These are phyloP conservation scores for Drosophila suzukii DNA, from an alignment of 1,140 invertebrate species.

Conservation along the genomic window DNA sequence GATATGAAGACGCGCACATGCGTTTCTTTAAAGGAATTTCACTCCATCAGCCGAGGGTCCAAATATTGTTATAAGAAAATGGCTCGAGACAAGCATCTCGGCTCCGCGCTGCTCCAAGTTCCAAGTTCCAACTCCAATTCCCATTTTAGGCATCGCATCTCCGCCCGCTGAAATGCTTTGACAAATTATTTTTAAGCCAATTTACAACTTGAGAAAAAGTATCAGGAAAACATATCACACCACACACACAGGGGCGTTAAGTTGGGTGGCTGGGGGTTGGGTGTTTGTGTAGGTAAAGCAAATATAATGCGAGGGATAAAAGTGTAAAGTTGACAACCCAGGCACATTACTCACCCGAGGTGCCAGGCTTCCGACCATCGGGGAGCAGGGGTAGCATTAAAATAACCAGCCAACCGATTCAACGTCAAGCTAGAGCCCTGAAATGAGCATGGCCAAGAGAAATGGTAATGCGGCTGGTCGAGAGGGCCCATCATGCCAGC, in stretches of 20 bases:
- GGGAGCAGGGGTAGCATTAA: slow-evolving; percentile 60
- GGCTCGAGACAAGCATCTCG: slow-evolving; percentile 31
- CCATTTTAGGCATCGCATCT: slow-evolving; percentile 50
- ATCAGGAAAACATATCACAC: slow-evolving; percentile 80
- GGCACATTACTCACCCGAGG: slow-evolving; percentile 81
- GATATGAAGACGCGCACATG: slow-evolving; percentile 82
- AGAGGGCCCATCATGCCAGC: slow-evolving; percentile 27
- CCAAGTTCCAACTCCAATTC: slow-evolving; percentile 38
- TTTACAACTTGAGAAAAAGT: slow-evolving; percentile 83
- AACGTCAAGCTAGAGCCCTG: slow-evolving; percentile 63
- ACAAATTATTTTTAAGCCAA: slow-evolving; percentile 84
- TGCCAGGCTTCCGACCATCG: slow-evolving; percentile 47
- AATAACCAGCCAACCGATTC: slow-evolving; percentile 80
- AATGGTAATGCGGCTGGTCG: slow-evolving; percentile 71
- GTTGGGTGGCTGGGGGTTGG: slow-evolving; percentile 29
- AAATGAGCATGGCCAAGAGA: slow-evolving; percentile 79
- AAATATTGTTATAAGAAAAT: slow-evolving; percentile 78
- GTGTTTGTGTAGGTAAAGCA: slow-evolving; percentile 73
- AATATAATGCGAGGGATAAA: slow-evolving; percentile 82
- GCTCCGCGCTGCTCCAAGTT: slow-evolving; percentile 5
- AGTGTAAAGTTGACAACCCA: slow-evolving; percentile 82
- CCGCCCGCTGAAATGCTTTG: slow-evolving; percentile 73
- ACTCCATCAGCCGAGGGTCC: slow-evolving; percentile 60
- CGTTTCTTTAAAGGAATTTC: slow-evolving; percentile 77
- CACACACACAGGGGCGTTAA: slow-evolving; percentile 14